A percentile compares a stretch with the other conserved stretches of the same genome.
These are phyloP conservation scores for Lutjanus campechanus DNA, from an alignment of 2,797 vertebrate genomes.

Conservation along the genomic window DNA sequence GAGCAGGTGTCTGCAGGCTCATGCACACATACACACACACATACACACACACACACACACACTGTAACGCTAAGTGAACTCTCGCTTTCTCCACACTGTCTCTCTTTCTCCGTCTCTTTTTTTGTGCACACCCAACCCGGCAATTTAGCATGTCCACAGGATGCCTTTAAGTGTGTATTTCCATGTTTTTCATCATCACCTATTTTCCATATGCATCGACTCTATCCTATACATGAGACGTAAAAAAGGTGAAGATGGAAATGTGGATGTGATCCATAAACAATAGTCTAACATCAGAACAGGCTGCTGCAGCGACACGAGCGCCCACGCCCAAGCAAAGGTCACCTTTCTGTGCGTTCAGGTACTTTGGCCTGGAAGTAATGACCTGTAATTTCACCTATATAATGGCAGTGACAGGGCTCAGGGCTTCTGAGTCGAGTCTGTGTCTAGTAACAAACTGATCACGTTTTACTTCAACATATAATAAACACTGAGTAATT, in stretches of 20 bases:
- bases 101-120: slow-evolving; percentile 35
- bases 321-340: slow-evolving; percentile 57
- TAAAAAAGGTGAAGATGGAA: slow-evolving; percentile 16
- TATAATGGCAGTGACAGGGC: slow-evolving; percentile 45
- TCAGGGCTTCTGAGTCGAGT: slow-evolving; percentile 35
- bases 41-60: slow-evolving; percentile 40
- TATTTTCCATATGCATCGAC: slow-evolving; percentile 45
- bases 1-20: slow-evolving; percentile 85
- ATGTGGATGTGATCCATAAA: slow-evolving; percentile 56
- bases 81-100: slow-evolving; percentile 41
- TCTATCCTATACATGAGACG: slow-evolving; percentile 12
- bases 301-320: slow-evolving; percentile 33
- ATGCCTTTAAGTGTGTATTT: slow-evolving; percentile 45
- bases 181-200: slow-evolving; percentile 44
- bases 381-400: slow-evolving; percentile 68
- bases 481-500: slow-evolving; percentile 43
- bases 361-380: slow-evolving; percentile 77
- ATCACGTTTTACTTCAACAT: slow-evolving; percentile 50
- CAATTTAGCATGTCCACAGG: slow-evolving; percentile 32
- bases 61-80: slow-evolving; percentile 66
- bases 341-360: slow-evolving; percentile 67
- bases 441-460: slow-evolving; percentile 19
- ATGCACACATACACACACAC: slow-evolving; percentile 39
- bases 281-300: slow-evolving; percentile 25
- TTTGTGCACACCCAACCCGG: slow-evolving; percentile 40